Conservation (phyloP, 2,113 vertebrate genomes). For the Canis aureus region DNA sequence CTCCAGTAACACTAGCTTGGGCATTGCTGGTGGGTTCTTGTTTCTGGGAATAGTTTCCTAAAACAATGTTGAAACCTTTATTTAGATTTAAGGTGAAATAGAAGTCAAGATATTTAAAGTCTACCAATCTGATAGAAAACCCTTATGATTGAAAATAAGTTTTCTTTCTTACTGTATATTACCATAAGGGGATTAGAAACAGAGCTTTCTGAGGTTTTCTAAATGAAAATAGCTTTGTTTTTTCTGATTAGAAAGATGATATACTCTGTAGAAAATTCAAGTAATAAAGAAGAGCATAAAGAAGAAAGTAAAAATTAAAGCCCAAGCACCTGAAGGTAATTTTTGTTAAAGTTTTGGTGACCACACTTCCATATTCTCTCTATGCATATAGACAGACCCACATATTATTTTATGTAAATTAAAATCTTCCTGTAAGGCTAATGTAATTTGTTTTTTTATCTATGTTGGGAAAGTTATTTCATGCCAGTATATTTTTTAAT, state of each 20-base stretch:
- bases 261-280: slow-evolving; percentile 76
- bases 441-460: slow-evolving; percentile 32
- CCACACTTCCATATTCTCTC: slow-evolving; percentile 43
- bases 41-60: slow-evolving; percentile 51
- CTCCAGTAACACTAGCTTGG: not conserved
- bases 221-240: slow-evolving; percentile 80
- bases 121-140: slow-evolving; percentile 2
- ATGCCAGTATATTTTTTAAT: slow-evolving; percentile 48
- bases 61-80: not conserved
- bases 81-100: slow-evolving; percentile 53
- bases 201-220: slow-evolving; percentile 65
- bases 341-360: slow-evolving; percentile 68
- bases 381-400: slow-evolving; percentile 3
- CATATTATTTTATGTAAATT: slow-evolving; percentile 33
- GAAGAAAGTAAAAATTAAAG: slow-evolving; percentile 76
- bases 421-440: not conserved
- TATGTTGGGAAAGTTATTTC: slow-evolving; percentile 37
- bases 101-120: slow-evolving; percentile 26
- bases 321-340: slow-evolving; percentile 55
- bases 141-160: slow-evolving; percentile 53
- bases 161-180: slow-evolving; percentile 66
- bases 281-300: slow-evolving; percentile 78
- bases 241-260: slow-evolving; percentile 78
- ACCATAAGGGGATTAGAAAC: slow-evolving; percentile 57
- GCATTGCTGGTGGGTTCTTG: not conserved